Evolutionary conservation across 2,797 vertebrate species (phyloP).

Genomic region (Etheostoma perlongum): DNA sequence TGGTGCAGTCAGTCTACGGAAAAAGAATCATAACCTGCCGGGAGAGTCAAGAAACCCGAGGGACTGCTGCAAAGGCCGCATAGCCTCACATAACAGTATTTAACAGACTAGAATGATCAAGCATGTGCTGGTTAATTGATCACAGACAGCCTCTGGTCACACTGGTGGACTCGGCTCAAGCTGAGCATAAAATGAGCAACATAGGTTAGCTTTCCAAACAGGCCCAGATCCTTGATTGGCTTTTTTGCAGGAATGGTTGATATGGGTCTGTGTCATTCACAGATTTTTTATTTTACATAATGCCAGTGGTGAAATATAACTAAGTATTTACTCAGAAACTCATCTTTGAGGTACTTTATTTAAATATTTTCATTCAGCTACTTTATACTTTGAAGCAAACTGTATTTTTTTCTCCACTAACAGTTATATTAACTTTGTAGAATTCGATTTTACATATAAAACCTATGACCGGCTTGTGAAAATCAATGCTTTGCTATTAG

Average conservation of each 20-base stretch:
- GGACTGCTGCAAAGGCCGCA: constrained; percentile 30
- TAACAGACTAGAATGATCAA: constrained; percentile 33
- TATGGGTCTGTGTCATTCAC: constrained; percentile 9
- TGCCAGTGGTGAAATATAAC: not conserved
- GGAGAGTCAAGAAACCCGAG: constrained; percentile 36
- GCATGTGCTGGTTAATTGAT: constrained; percentile 49
- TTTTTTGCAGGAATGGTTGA: constrained; percentile 8
- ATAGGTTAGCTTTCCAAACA: constrained; percentile 18
- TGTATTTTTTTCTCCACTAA: not conserved
- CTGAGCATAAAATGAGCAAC: constrained; percentile 37
- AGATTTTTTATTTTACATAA: not conserved
- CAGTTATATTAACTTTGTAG: not conserved
- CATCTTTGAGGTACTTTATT: not conserved
- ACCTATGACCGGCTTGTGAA: not conserved
- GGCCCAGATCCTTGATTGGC: constrained; percentile 4
- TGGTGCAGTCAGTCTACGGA: not conserved
- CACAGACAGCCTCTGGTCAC: constrained; percentile 42
- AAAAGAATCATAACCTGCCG: constrained; percentile 37
- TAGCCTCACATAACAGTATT: constrained; percentile 43
- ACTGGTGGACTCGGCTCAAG: constrained; percentile 16
- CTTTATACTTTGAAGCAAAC: not conserved
- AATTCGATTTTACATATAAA: not conserved
- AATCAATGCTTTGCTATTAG: not conserved
- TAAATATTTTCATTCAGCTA: not conserved
- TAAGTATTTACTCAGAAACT: not conserved